Evolutionary conservation across 2,888 invertebrate species (phyloP), one percentile per base, ranked within the genome.

Genomic region (Perizoma flavofasciatum): DNA sequence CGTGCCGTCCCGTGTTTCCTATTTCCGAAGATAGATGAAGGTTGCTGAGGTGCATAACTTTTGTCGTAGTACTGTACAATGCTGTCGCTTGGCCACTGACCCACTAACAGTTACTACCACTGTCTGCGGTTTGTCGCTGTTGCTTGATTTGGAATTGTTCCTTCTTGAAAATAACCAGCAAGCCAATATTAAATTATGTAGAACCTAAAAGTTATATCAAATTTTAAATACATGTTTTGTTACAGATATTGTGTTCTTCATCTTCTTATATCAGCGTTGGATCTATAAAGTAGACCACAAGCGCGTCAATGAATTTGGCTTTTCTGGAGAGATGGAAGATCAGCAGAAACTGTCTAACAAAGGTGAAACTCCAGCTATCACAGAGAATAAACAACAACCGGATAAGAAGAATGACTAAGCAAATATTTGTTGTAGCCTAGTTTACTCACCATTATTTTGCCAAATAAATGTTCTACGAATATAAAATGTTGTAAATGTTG

Each of bases 231-330:
- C 22, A 22, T 22, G 22, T 71, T 71, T 73, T 77, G 45, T 68
- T 93, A 90, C 93, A 95, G 97, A 99, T 92, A 98, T 99, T 75
- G 97, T 99, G 48, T 99, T 99, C 94, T 96, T 99, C 86, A 97
- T 99, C 83, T 99, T 98, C 93, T 93, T 99, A 68, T 99, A 99
- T 86, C 99, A 99, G 92, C 95, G 98, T 68, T 99, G 98, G 96
- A 98, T 99, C 72, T 99, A 99, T 92, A 97, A 98, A 75, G 98
- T 98, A 47, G 99, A 99, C 89, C 97, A 96, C 61, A 96, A 95
- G 67, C 94, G 99, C 68, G 95, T 98, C 55, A 99, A 99, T 87
- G 99, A 99, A 85, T 99, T 98, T 92, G 99, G 99, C n/a, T 98
- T 97, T 84, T 97, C 97, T 45, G 98, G 96, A 44, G 98, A 98